phyloP scores from a whole-genome alignment of 2,888 invertebrate species.

The Pammene aurita region DNA sequence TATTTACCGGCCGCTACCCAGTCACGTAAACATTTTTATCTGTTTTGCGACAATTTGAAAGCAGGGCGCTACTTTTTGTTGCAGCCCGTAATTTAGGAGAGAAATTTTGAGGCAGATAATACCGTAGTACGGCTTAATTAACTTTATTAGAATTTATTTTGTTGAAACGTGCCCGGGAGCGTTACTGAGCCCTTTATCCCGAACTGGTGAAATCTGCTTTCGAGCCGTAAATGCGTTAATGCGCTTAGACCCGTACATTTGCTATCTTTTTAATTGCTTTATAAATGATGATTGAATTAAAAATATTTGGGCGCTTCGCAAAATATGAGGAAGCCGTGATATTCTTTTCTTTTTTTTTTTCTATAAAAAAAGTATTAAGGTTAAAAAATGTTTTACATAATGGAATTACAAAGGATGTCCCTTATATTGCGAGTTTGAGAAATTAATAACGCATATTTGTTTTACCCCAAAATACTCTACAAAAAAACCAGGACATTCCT shows the following conservation, averaged over 20 bases:
- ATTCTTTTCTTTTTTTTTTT: neutral
- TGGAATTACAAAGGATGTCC: no score
- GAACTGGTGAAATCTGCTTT: conserved; percentile 53
- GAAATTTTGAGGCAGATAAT: conserved; percentile 75
- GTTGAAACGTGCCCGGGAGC: conserved; percentile 61
- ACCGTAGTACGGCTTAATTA: conserved; percentile 75
- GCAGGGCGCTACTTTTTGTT: conserved; percentile 56
- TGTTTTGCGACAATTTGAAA: conserved; percentile 58
- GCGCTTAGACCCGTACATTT: conserved; percentile 43
- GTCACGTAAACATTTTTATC: conserved; percentile 68
- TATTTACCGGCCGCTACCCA: conserved; percentile 46
- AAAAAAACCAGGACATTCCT: no score
- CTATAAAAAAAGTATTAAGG: no score
- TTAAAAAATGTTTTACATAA: no score
- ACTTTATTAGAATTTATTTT: conserved; percentile 80
- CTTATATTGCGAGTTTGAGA: no score
- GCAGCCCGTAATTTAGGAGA: conserved; percentile 66
- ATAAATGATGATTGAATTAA: conserved; percentile 28
- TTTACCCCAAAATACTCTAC: no score
- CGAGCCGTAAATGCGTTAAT: conserved; percentile 49
- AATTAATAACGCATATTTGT: no score
- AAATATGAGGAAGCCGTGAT: neutral
- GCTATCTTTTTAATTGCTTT: conserved; percentile 42
- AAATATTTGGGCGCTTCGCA: conserved; percentile 3
- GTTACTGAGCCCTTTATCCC: conserved; percentile 53